phyloP scores from a whole-genome alignment of 2,113 vertebrate genomes.

The Paramisgurnus dabryanus region DNA sequence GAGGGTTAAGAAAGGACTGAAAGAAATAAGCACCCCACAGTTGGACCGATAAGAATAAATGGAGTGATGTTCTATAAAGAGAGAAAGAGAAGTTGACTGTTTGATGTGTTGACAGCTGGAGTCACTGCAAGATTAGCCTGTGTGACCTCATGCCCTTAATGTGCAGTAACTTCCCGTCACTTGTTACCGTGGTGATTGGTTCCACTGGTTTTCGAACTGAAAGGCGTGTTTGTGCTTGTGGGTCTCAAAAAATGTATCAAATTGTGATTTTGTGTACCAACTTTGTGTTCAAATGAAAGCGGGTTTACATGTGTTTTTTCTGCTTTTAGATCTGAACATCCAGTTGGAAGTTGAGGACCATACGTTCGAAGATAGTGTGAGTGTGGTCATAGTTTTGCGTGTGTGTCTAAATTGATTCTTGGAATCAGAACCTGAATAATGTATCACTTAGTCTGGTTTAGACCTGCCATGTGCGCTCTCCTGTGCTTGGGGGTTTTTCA shows the following conservation, averaged over 20 bases:
- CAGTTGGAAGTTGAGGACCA: conserved; percentile 47
- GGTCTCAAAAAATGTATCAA: background rate
- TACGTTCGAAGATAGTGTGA: conserved; percentile 66
- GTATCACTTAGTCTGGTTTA: conserved; percentile 16
- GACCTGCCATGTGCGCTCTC: background rate
- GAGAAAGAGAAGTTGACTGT: conserved; percentile 1
- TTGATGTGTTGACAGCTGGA: conserved; percentile 7
- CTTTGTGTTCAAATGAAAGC: background rate
- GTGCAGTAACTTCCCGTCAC: conserved; percentile 52
- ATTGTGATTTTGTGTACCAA: background rate
- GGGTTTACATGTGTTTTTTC: conserved; percentile 28
- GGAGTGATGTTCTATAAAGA: background rate
- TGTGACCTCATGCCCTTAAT: conserved; percentile 21
- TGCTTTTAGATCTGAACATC: conserved; percentile 55
- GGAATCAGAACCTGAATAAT: conserved; percentile 17
- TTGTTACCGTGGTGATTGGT: conserved; percentile 67
- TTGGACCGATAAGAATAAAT: background rate
- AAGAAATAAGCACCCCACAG: background rate
- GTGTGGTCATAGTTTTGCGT: conserved; percentile 44
- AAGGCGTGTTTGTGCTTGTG: conserved; percentile 40
- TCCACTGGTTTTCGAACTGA: conserved; percentile 62
- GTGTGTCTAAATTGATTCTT: conserved; percentile 11
- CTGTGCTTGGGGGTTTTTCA: background rate
- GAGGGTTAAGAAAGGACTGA: background rate
- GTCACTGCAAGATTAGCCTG: conserved; percentile 25